Evolutionary conservation across 2,797 vertebrate genomes (phyloP), one percentile per base, ranked within the genome.

Genomic region (Furcifer pardalis): DNA sequence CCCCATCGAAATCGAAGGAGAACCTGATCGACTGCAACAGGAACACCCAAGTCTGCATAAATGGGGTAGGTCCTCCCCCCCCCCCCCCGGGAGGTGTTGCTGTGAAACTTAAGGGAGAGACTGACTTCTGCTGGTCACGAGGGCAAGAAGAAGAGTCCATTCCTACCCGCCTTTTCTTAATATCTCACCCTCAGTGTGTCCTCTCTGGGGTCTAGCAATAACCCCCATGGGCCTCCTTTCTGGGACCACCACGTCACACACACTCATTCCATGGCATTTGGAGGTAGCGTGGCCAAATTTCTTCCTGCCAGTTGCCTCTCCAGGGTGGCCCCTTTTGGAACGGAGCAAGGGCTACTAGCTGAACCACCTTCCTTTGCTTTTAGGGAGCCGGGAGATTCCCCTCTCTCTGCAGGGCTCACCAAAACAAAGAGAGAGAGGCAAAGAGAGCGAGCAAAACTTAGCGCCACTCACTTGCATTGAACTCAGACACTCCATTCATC

Each of bases 11-110:
- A 1, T 96, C 98, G 56, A 99, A 98, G 91, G 75, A 68, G 0
- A 98, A 99, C 94, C 95, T 96, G 75, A 99, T 98, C 12, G 93
- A 96, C 46, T 99, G 98, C 94, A 96, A 99, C 86, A 88, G 94
- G 81, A 95, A 97, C 1, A 98, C 98, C 0, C 98, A 99, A 99
- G 98, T 99, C 88, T 99, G 98, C 96, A 92, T 98, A 83, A 97
- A 95, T 6, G 98, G 98, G 96, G 98, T 99, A 96, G 46, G 96
- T 49, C n/a, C 25, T 87, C 63, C 49, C 32, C n/a, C n/a, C n/a
- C n/a, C n/a, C n/a, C n/a, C 84, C 52, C 0, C 32, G 27, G 52
- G 23, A 56, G 35, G 1, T 13, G 42, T 62, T 59, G 3, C 56
- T 27, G 40, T 17, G 72, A 63, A 72, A 56, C 40, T 59, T 59